Base-by-base conservation (phyloP, 2,797 vertebrate genomes). In the Rhyacichthys aspro region DNA sequence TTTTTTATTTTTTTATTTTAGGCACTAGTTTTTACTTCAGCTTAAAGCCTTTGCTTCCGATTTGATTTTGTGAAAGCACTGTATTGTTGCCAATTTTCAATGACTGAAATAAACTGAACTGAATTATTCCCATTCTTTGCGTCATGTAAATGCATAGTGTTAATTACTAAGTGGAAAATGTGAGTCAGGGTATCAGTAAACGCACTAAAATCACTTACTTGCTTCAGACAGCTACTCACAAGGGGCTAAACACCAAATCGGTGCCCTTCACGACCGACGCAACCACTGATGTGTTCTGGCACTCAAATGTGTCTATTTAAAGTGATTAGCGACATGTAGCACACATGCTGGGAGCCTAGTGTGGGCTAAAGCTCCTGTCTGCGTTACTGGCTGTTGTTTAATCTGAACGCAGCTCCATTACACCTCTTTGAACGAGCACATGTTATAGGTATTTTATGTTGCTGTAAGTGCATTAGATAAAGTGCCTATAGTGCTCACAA, bases 241-340 rank as follows among this genome's bases (percentile, higher is more conserved):
- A 38, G 37, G 11, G 11, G 12, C 37, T 38, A 38, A 11, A 38
- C 12, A 17, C 42, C 42, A 16, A 43, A 43, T 7, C 42, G 8
- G 42, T 43, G 42, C 42, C 42, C 15, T 43, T 17, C 42, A 43
- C 9, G 42, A 43, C n/a, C 42, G 16, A 6, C n/a, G 7, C 41
- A 8, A 5, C 7, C 37, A 38, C 8, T 38, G 37, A 38, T 38
- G 23, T 28, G 23, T 28, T 6, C 37, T 53, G 37, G 44, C 15
- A 4, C 28, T 46, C 23, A 57, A 36, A 63, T 33, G 58, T 55
- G 46, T 63, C 59, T 48, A 53, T 67, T 72, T 53, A 59, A 63
- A 64, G 52, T 28, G 58, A 74, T 74, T 63, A 72, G 55, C 43
- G 64, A 57, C 65, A 47, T 73, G 63, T 42, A 68, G 70, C 5